Evolutionary conservation across 2,888 invertebrate genomes (phyloP), one percentile per base, ranked within the genome.

Genomic region (Andrena hattorfiana): DNA sequence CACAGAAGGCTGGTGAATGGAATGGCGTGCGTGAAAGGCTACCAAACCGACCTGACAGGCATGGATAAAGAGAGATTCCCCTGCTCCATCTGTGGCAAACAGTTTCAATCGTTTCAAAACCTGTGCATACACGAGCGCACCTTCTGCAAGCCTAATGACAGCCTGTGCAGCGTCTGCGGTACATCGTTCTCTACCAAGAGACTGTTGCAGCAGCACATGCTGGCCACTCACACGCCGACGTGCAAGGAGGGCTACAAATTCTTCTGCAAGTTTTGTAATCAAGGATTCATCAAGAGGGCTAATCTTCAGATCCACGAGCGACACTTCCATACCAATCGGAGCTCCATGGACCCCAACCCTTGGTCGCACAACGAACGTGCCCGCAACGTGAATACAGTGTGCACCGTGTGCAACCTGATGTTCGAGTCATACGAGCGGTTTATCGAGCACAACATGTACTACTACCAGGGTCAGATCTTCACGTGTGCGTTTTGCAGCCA

Each of bases 401-500:
- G 92, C 75, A 70, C 5, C 5, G 32, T 85, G 0, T 91, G 91
- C 51, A 79, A 86, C n/a, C 32, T 87, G n/a, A 59, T 79, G 56
- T 92, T 91, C 67, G 74, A 79, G 0, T 90, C 72, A 6, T 66
- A 81, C 16, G 81, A 88, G 23, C 84, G 77, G 7, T 89, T 84
- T 20, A 56, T 89, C 48, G 86, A 90, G 16, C 92, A 91, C n/a
- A 80, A 62, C 1, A 81, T 85, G 78, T 91, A 90, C 49, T 91
- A 90, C 67, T 85, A 80, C 4, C 75, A 84, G 0, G 85, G 67
- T 6, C 83, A 86, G 6, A 32, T 23, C 0, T 83, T 87, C 13
- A 42, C 30, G 0, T 92, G 91, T 16, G 35, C 62, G 0, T 51
- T 87, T 4, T 92, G 91, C 23, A 32, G 30, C 0, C 23, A 87